Evolutionary conservation across 2,888 invertebrate genomes (phyloP), one percentile per base, ranked within the genome.

Genomic region (Callinectes sapidus): DNA sequence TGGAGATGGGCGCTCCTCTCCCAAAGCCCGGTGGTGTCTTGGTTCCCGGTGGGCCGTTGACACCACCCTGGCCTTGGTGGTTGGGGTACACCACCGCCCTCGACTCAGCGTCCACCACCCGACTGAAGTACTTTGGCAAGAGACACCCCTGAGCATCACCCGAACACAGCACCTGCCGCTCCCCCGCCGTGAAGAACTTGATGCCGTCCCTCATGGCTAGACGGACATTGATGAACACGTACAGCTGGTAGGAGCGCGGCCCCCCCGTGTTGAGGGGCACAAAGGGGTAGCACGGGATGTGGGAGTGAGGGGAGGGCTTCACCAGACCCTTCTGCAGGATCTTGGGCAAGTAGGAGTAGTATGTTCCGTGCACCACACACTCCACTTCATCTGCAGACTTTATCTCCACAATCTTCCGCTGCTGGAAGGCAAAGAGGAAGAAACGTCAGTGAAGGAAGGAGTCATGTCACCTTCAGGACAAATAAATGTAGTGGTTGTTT

Each of bases 121-220:
- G 92, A 32, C 77, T 90, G 61, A 94, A 94, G 66, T 94, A 94
- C 28, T 87, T 88, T 10, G 94, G 92, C 23, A 87, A 81, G 23
- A 94, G 88, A 6, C 89, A n/a, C 13, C 94, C 94, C 23, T 91
- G 87, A 2, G 54, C 77, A 81, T 94, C 91, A 1, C 94, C 94
- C 28, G 94, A 89, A 54, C 94, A 94, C 16, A 94, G 66, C 18
- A 94, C 88, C 28, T 94, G 94, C 23, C 91, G 87, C n/a, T 92
- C 91, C 5, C 87, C 89, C 32, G 85, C 28, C 28, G 55, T 61
- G 81, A 85, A 90, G 87, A 94, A 94, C 55, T 86, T 87, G 35
- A 94, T 93, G n/a, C 94, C 94, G 42, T 94, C 90, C 8, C 61
- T 90, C 71, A 94, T 90, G 35, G 92, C 92, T 39, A 39, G 88